Conservation (phyloP, 1,140 invertebrate species). For the Lasaia peninsularis region DNA sequence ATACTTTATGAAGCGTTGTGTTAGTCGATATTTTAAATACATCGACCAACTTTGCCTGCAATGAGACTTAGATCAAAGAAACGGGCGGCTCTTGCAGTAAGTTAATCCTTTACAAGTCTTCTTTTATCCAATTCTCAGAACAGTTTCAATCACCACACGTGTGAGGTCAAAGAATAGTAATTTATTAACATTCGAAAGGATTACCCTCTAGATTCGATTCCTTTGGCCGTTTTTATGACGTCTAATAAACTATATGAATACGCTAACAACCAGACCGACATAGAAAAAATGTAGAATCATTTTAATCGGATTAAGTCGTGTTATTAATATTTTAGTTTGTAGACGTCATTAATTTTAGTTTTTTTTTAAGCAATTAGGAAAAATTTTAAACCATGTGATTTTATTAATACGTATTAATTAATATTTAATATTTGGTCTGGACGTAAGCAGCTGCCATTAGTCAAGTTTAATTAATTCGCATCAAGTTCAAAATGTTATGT, state of each 20-base stretch:
- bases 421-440: no score
- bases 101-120: constrained; percentile 11
- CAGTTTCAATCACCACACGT: neutral
- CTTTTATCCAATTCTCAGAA: constrained; percentile 11
- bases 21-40: no score
- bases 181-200: constrained; percentile 11
- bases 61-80: no score
- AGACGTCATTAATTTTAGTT: neutral
- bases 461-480: no score
- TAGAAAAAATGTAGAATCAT: constrained; percentile 23
- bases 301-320: constrained; percentile 36
- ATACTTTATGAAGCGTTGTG: no score
- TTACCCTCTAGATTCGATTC: constrained; percentile 11
- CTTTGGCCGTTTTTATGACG: constrained; percentile 31
- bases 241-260: constrained; percentile 35
- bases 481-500: no score
- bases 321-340: neutral
- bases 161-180: constrained; percentile 14
- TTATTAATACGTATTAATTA: neutral
- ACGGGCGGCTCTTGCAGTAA: neutral
- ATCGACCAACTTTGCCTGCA: no score
- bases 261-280: neutral
- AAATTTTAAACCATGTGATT: neutral
- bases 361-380: neutral
- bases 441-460: no score